Evolutionary conservation across 2,888 invertebrate genomes (phyloP), one percentile per base, ranked within the genome.

Genomic region (Stramonita haemastoma): DNA sequence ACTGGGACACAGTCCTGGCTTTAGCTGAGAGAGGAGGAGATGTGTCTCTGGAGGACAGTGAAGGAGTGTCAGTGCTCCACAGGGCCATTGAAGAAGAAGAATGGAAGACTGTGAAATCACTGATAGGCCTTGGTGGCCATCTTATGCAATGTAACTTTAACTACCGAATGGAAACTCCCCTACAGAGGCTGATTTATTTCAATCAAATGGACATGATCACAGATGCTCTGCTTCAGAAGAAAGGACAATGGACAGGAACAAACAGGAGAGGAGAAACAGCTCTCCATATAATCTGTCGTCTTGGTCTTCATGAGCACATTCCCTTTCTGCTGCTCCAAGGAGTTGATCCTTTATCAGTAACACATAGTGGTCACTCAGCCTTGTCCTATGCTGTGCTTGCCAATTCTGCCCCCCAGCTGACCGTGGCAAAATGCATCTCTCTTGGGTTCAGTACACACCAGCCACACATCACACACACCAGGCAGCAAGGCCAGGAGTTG

Each of bases 381-480:
- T 70, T 86, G 32, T 34, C 36, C 15, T 83, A 36, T 26, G 83
- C 83, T 36, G 34, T 83, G 34, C 36, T 36, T 1, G 32, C 19
- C 83, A 32, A 83, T 5, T 13, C 46, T 46, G 46, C 13, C 46
- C 83, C 36, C 1, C 36, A 36, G 34, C 13, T 34, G 46, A 46
- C 26, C 4, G 84, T 84, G 84, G 6, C 56, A 19, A 26, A 84
- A 26, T 84, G 84, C 56, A 56, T 84, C 56, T 32, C 26, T 34
- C 46, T 56, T 46, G 84, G 84, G 0, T 56, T 84, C 84, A 84
- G 84, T n/a, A 56, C 84, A 84, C 84, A 84, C 32, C 84, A 84
- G 17, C 84, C 84, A 1, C 84, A 79, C 79, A 79, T 79, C 79
- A 79, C 79, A 15, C 15, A 79, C 32, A 34, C 19, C 79, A 79